Base-by-base conservation (phyloP, 2,797 vertebrate genomes). In the Mus caroli region DNA sequence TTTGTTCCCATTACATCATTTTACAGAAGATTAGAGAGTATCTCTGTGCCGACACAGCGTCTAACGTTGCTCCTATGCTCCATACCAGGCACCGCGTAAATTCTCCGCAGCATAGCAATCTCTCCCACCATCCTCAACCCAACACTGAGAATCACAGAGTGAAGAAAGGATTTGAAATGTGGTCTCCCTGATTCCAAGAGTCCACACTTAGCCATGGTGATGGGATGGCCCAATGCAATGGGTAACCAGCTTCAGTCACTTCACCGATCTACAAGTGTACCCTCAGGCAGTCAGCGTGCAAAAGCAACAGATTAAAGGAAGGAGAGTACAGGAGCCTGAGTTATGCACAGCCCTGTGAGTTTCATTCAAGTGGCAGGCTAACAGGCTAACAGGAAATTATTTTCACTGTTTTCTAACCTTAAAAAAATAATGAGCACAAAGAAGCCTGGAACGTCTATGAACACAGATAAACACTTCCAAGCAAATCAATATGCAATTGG, bases 401-500 rank as follows among this genome's bases (percentile, higher is more conserved):
- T 40, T 64, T 90, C 31, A 28, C 22, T 92, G 52, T 87, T 85
- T 87, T 80, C 37, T 83, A 91, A 50, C 37, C 90, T 96, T 88
- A 82, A 64, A 90, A 90, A 94, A 91, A 60, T 73, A 92, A 94
- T 22, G 37, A 92, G 83, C 56, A 78, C 46, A 56, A 88, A 79
- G 43, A 52, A 94, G 75, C 83, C 46, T 43, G 82, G 90, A 40
- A 94, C 40, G 86, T 26, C n/a, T 54, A 28, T 22, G 83, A 62
- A 62, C 14, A 43, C 37, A 91, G 95, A 95, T 73, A 73, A 62
- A 92, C 43, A 86, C 92, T 34, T 67, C 85, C 88, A 89, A 94
- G 93, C 46, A 87, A 85, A 95, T 88, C 92, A 79, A 90, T 92
- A 91, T 75, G 79, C 64, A 78, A 90, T 93, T 12, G 43, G 46